Evolutionary conservation across 2,888 invertebrate genomes (phyloP), one percentile per base, ranked within the genome.

Genomic region (Acleris sparsana): DNA sequence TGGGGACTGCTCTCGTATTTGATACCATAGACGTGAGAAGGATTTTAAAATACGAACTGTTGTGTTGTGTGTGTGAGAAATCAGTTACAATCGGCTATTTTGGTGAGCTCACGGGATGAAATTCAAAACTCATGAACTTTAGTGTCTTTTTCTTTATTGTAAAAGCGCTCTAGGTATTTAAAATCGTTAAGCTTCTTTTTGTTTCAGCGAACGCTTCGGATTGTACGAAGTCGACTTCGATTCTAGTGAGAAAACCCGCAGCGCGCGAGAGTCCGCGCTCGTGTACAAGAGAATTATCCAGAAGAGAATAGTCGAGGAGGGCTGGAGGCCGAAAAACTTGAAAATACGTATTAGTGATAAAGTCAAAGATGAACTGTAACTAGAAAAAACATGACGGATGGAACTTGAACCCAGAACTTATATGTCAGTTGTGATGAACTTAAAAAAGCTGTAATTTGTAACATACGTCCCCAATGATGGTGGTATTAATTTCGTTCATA

Each of bases 221-320:
- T 80, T 96, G 0, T 95, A 94, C 76, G 93, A 94, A 69, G 95
- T 96, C 2, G 94, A 96, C 76, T 96, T 95, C 73, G 90, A 86
- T 0, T 93, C 94, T 18, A 93, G 94, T 0, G 80, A 93, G 1
- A 93, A 94, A 69, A 93, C 92, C 0, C 88, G 96, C 57, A 94
- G 93, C 0, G 93, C 95, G 0, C 94, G 96, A 69, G 83, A 93
- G 3, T 95, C 96, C 0, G 94, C 94, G 0, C 77, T 90, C 13
- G 93, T 93, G 0, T 95, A 90, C 78, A 93, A 93, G 62, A 82
- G 82, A 11, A 77, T 90, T 0, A 87, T 90, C 6, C 75, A 86
- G 48, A 71, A 76, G 17, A 77, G 85, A 44, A 69, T 77, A 0
- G 76, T 87, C 0, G 86, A 88, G 46, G 78, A 79, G 0, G 73